Evolutionary conservation across 2,113 vertebrate genomes (phyloP).

Genomic region (Ptilorrhoa leucosticta): DNA sequence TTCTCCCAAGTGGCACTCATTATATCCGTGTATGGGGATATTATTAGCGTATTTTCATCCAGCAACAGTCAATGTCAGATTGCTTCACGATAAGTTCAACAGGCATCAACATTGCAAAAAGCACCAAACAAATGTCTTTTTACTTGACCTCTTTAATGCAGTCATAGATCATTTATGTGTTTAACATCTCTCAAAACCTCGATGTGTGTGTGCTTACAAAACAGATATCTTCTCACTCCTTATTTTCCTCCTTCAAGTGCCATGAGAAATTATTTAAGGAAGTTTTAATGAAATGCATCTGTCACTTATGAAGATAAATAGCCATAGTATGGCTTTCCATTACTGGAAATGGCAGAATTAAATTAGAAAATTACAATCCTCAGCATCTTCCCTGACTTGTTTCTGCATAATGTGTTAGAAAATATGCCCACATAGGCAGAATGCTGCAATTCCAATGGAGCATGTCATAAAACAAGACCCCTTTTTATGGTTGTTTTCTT

Average conservation of each 20-base stretch:
- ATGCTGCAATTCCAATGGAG: constrained; percentile 61
- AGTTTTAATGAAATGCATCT: constrained; percentile 81
- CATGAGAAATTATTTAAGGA: constrained; percentile 78
- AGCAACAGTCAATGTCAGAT: constrained; percentile 38
- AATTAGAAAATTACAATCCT: constrained; percentile 81
- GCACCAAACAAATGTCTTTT: constrained; percentile 48
- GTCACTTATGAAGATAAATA: constrained; percentile 82
- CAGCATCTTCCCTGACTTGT: constrained; percentile 77
- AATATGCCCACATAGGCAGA: constrained; percentile 78
- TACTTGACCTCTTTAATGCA: constrained; percentile 66
- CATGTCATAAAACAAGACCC: constrained; percentile 57
- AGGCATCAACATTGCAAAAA: constrained; percentile 47
- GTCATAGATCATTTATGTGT: constrained; percentile 47
- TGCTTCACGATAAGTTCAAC: constrained; percentile 41
- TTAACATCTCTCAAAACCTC: constrained; percentile 70
- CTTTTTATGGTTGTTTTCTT: constrained; percentile 57
- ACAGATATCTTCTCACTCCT: constrained; percentile 57
- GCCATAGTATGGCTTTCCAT: constrained; percentile 74
- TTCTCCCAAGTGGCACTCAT: constrained; percentile 30
- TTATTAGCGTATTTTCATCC: constrained; percentile 53
- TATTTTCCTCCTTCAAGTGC: constrained; percentile 62
- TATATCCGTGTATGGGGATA: constrained; percentile 4
- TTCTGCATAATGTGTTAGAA: constrained; percentile 80
- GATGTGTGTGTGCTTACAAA: constrained; percentile 49
- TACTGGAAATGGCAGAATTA: constrained; percentile 83